Conservation (phyloP, 2,888 invertebrate species). For the Reticulitermes lucifugus region DNA sequence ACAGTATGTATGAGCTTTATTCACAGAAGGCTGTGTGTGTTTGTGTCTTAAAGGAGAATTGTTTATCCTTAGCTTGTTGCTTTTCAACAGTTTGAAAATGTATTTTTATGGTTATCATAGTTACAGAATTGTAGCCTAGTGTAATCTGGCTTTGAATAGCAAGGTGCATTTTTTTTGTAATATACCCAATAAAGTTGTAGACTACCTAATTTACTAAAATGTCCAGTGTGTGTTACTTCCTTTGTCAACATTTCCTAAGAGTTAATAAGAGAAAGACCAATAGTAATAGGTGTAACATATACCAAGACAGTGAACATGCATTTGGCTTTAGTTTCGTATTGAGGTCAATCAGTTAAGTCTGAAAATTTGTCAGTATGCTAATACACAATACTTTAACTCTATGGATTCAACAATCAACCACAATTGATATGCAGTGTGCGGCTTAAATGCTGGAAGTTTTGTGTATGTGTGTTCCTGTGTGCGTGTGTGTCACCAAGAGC, state of each 20-base stretch:
- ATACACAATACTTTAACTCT: no score
- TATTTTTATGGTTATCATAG: conserved; percentile 41
- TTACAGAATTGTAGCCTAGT: conserved; percentile 6
- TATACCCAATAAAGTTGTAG: neutral
- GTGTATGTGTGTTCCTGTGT: no score
- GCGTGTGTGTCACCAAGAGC: no score
- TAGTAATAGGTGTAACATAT: no score
- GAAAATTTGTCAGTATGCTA: no score
- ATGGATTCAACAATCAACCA: no score
- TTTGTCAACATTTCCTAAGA: neutral
- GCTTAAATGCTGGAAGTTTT: no score
- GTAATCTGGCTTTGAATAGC: neutral
- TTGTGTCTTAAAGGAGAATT: conserved; percentile 41
- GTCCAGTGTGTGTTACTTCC: neutral
- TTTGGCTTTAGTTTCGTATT: no score
- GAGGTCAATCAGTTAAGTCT: no score
- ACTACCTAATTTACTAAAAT: neutral
- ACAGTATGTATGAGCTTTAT: neutral
- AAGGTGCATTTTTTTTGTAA: neutral
- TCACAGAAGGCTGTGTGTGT: conserved; percentile 41
- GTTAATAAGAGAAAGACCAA: neutral
- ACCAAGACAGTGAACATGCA: no score
- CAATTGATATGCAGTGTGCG: no score
- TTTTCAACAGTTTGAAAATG: conserved; percentile 37
- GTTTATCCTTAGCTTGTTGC: conserved; percentile 35